A percentile compares a stretch with the other conserved stretches of the same genome.
These are phyloP conservation scores for Temnothorax ravouxi DNA, from an alignment of 2,888 invertebrate genomes.

Conservation along the genomic window DNA sequence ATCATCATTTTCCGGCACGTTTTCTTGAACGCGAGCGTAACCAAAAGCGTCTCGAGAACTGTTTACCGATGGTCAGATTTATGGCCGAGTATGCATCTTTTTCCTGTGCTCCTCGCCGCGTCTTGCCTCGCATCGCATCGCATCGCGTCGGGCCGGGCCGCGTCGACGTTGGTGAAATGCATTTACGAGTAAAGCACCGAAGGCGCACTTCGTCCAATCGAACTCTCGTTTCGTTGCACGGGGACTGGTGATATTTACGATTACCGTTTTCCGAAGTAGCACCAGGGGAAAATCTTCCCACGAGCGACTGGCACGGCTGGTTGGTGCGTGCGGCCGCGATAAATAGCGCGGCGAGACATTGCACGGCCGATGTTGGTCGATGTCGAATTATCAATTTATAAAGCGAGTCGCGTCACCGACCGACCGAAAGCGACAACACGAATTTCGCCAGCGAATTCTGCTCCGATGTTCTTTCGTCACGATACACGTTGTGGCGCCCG, in stretches of 20 bases:
- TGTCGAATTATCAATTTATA: slow-evolving; percentile 60
- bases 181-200: slow-evolving; percentile 42
- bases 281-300: slow-evolving; percentile 43
- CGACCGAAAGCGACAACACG: slow-evolving; percentile 15
- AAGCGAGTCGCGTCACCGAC: slow-evolving; percentile 24
- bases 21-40: slow-evolving; percentile 34
- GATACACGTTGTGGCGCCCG: slow-evolving; percentile 18
- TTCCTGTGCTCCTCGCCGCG: slow-evolving; percentile 11
- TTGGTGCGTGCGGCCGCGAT: background rate
- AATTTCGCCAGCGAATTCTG: background rate
- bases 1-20: slow-evolving; percentile 67
- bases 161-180: slow-evolving; percentile 44
- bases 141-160: background rate
- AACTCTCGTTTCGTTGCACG: slow-evolving; percentile 54
- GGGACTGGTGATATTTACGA: slow-evolving; percentile 63
- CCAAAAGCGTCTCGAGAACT: slow-evolving; percentile 58
- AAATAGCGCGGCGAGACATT: slow-evolving; percentile 14
- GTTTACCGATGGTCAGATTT: slow-evolving; percentile 71
- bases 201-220: slow-evolving; percentile 68
- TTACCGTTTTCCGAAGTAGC: slow-evolving; percentile 22
- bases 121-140: background rate
- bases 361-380: slow-evolving; percentile 31
- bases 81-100: slow-evolving; percentile 60
- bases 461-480: slow-evolving; percentile 1
- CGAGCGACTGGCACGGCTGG: background rate